Evolutionary conservation across 2,113 vertebrate genomes (phyloP).

Genomic region (Petromus typicus): DNA sequence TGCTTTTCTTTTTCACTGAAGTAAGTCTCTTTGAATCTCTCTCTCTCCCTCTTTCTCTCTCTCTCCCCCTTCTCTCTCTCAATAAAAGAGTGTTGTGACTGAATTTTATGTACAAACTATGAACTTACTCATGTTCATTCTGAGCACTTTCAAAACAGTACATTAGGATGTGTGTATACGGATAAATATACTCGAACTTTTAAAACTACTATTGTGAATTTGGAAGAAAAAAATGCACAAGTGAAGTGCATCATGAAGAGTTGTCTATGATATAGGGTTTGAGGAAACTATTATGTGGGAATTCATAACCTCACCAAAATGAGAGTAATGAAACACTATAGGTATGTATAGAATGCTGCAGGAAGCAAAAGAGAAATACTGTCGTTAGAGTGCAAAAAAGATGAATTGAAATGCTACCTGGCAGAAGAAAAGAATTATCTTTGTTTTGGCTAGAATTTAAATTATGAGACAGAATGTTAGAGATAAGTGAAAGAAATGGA

Average conservation of each 20-base stretch:
- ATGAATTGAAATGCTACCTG: neutral
- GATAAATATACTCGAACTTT: neutral
- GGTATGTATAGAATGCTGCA: neutral
- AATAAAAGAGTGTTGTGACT: neutral
- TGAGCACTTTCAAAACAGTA: neutral
- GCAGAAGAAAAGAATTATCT: neutral
- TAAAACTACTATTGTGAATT: slow-evolving; percentile 16
- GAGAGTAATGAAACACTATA: neutral
- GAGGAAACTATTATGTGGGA: neutral
- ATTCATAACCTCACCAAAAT: slow-evolving; percentile 37
- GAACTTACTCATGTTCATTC: neutral
- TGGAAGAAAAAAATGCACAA: slow-evolving; percentile 10
- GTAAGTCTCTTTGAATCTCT: neutral
- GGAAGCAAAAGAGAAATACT: neutral
- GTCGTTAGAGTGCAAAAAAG: neutral
- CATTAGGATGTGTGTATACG: neutral
- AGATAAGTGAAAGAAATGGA: neutral
- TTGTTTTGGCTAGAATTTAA: slow-evolving; percentile 10
- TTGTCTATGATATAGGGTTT: neutral
- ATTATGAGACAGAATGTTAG: neutral
- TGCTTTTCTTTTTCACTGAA: slow-evolving; percentile 42
- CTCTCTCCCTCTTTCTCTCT: neutral
- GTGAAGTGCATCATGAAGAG: neutral
- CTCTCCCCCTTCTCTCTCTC: neutral
- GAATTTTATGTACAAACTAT: neutral